Percentiles rank a stretch among this genome's conserved stretches.
These are phyloP conservation scores for Rhodeus uyekii DNA, from an alignment of 2,797 vertebrate genomes.

Conservation along the genomic window DNA sequence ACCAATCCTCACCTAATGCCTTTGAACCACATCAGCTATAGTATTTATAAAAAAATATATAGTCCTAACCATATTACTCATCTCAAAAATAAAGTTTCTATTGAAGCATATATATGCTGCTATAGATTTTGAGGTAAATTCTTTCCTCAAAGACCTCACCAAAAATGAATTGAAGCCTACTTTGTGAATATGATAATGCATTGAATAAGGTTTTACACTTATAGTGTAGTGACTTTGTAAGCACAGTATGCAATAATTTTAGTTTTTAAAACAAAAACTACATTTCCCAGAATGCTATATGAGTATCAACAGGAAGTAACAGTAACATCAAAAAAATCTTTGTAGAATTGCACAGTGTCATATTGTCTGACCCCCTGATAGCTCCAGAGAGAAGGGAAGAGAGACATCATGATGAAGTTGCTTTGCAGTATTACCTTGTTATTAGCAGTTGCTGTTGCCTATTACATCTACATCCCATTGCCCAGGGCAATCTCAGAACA, in stretches of 20 bases:
- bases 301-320: conserved; percentile 30
- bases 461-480: conserved; percentile 87
- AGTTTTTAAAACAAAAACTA: conserved; percentile 13
- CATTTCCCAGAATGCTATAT: conserved; percentile 53
- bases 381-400: conserved; percentile 20
- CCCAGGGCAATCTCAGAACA: conserved; percentile 82
- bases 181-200: not conserved
- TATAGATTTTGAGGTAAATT: not conserved
- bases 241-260: not conserved
- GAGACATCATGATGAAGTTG: conserved; percentile 73
- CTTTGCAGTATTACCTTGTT: conserved; percentile 69
- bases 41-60: not conserved
- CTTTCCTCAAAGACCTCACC: not conserved
- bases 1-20: no score
- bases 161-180: not conserved
- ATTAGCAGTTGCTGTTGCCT: conserved; percentile 73
- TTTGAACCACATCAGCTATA: no score
- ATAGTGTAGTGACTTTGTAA: not conserved
- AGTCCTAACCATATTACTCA: not conserved
- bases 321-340: conserved; percentile 25
- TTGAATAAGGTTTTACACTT: not conserved
- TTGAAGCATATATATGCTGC: not conserved
- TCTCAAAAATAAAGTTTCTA: not conserved
- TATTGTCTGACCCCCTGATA: conserved; percentile 25
- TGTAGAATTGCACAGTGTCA: conserved; percentile 29